These are phyloP conservation scores for Philaethria dido DNA, from an alignment of 2,888 invertebrate genomes.

Conservation along the genomic window DNA sequence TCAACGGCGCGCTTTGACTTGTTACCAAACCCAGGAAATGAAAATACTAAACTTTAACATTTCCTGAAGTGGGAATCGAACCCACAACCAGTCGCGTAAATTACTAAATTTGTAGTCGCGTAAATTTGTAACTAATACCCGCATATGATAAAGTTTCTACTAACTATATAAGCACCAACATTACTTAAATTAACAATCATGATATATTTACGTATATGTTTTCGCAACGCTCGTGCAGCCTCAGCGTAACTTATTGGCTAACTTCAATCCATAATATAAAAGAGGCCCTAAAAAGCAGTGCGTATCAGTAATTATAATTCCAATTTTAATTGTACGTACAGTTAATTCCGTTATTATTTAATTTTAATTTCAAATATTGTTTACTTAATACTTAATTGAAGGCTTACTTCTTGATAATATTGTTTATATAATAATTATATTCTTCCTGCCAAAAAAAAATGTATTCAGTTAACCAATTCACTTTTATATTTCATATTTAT, in stretches of 20 bases:
- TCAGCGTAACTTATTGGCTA: constrained; percentile 26
- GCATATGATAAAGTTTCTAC: not conserved
- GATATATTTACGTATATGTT: constrained; percentile 22
- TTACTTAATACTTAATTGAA: constrained; percentile 11
- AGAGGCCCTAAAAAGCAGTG: constrained; percentile 5
- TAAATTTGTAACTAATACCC: not conserved
- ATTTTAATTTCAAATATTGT: constrained; percentile 10
- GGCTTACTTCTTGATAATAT: not conserved
- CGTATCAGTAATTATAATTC: constrained; percentile 8
- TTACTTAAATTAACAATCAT: not conserved
- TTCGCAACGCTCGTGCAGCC: constrained; percentile 20
- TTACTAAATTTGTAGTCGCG: too few species aligned
- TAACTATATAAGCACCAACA: not conserved
- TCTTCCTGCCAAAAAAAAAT: not conserved
- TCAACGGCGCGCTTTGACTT: too few species aligned
- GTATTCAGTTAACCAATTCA: not conserved
- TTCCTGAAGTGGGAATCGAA: too few species aligned
- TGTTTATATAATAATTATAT: not conserved
- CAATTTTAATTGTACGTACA: constrained; percentile 6
- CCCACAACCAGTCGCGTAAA: too few species aligned
- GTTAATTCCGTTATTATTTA: constrained; percentile 20
- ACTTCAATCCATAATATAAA: constrained; percentile 18
- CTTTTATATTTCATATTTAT: too few species aligned
- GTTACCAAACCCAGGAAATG: too few species aligned
- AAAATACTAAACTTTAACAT: too few species aligned